Conservation (phyloP, 2,888 invertebrate genomes). For the Leptopilina drosophilae region DNA sequence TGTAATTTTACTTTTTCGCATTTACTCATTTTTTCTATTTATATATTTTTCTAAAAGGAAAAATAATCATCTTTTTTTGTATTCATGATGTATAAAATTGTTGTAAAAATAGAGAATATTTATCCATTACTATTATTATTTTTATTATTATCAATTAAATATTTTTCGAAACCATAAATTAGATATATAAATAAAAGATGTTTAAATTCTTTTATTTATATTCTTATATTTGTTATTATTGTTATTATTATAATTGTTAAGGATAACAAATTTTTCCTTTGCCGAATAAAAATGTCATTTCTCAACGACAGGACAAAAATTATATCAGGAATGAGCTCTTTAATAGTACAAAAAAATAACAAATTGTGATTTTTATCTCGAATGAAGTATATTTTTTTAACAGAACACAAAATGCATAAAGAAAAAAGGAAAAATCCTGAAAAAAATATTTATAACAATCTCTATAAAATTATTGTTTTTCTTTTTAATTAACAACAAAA, state of each 20-base stretch:
- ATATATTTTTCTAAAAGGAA: not conserved
- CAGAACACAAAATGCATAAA: constrained; percentile 18
- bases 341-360: constrained; percentile 38
- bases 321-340: constrained; percentile 22
- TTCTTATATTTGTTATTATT: not conserved
- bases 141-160: too few relatives aligned
- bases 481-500: not conserved
- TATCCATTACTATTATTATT: not conserved
- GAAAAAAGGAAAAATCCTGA: not conserved
- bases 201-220: too few relatives aligned
- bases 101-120: not conserved
- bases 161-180: too few relatives aligned
- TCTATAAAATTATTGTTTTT: not conserved
- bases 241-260: not conserved
- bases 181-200: too few relatives aligned
- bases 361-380: constrained; percentile 28
- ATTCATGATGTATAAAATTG: constrained; percentile 23
- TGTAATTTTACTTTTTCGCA: not conserved
- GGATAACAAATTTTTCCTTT: not conserved
- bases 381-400: constrained; percentile 35
- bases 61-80: not conserved
- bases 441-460: constrained; percentile 16
- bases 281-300: constrained; percentile 11
- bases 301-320: constrained; percentile 5
- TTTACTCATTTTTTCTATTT: not conserved